Conservation (phyloP, 2,113 vertebrate genomes). For the Ictalurus furcatus region DNA sequence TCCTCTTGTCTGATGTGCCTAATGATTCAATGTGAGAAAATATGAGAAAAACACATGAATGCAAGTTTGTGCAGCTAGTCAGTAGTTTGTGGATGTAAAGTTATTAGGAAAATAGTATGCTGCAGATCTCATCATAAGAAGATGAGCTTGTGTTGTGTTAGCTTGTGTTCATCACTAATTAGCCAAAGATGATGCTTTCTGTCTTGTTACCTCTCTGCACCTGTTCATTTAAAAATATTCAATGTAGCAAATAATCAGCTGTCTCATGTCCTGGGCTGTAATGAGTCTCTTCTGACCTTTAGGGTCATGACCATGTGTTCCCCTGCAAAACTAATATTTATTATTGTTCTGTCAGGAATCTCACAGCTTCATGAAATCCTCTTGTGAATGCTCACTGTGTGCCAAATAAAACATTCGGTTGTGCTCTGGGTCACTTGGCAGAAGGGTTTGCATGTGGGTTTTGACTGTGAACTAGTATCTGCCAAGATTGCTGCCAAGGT, state of each 20-base stretch:
- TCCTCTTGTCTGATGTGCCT: background rate
- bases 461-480: background rate
- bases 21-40: background rate
- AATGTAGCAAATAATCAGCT: background rate
- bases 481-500: background rate
- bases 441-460: slow-evolving; percentile 19
- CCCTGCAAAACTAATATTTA: slow-evolving; percentile 13
- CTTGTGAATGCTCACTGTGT: background rate
- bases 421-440: slow-evolving; percentile 28
- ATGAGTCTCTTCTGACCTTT: background rate
- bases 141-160: background rate
- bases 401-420: slow-evolving; percentile 31
- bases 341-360: slow-evolving; percentile 11
- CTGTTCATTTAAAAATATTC: background rate
- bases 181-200: background rate
- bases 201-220: background rate
- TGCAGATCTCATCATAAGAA: background rate
- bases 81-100: background rate
- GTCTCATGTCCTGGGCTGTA: slow-evolving; percentile 21
- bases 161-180: background rate
- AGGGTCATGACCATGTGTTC: slow-evolving; percentile 9
- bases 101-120: background rate
- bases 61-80: background rate
- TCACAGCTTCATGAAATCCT: slow-evolving; percentile 5
- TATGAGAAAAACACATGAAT: background rate